These are phyloP conservation scores for Colius striatus DNA, from an alignment of 2,113 vertebrate genomes.

Conservation along the genomic window DNA sequence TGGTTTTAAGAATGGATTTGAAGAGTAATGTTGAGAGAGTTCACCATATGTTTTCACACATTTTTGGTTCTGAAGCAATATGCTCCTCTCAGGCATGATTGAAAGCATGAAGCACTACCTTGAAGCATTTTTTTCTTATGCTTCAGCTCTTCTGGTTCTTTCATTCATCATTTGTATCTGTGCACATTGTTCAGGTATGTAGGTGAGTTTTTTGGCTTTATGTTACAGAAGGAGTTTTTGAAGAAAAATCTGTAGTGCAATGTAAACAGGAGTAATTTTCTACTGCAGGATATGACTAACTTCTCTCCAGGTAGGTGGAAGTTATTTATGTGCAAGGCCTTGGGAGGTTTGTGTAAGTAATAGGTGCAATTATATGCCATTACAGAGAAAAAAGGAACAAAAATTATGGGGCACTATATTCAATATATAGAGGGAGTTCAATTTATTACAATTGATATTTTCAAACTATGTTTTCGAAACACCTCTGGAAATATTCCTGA, in stretches of 20 bases:
- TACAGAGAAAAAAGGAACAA: neutral
- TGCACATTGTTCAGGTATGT: neutral
- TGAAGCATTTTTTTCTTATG: neutral
- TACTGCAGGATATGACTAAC: neutral
- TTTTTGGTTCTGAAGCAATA: neutral
- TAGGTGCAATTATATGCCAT: neutral
- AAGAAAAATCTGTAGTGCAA: neutral
- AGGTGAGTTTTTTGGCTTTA: neutral
- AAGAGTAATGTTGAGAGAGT: neutral
- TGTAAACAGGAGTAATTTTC: neutral
- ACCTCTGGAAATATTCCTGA: slow-evolving; percentile 6
- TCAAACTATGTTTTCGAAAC: neutral
- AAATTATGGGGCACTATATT: neutral
- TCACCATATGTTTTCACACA: neutral
- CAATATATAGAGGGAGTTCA: neutral
- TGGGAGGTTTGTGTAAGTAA: neutral
- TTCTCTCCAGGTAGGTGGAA: neutral
- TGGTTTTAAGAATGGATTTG: neutral
- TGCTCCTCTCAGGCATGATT: neutral
- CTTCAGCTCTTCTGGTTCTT: neutral
- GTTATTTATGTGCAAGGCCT: neutral
- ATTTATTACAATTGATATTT: neutral
- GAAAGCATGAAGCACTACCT: neutral
- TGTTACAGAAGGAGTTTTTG: neutral
- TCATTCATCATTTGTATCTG: neutral